Conservation (phyloP, 2,113 vertebrate genomes). For the Albula goreensis region DNA sequence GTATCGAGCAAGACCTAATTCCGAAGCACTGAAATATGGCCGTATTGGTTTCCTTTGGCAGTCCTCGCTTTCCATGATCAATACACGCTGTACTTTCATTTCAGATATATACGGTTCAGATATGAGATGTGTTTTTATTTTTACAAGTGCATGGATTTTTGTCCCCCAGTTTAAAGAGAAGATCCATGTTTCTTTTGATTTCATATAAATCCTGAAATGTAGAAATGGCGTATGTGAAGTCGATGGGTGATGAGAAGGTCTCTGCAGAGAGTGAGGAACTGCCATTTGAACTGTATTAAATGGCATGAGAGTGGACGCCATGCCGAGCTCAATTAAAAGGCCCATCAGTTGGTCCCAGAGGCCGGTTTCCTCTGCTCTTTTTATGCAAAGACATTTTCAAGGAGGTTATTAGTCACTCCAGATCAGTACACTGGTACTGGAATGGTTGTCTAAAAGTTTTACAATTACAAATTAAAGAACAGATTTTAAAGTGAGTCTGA, state of each 20-base stretch:
- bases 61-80: not conserved
- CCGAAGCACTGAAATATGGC: not conserved
- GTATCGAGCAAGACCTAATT: slow-evolving; percentile 6
- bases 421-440: not conserved
- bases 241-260: not conserved
- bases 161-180: not conserved
- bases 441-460: not conserved
- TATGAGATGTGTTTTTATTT: not conserved
- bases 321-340: slow-evolving; percentile 1
- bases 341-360: not conserved
- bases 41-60: not conserved
- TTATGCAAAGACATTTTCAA: not conserved
- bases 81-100: not conserved
- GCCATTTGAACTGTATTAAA: not conserved
- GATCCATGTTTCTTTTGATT: not conserved
- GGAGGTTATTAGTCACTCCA: slow-evolving; percentile 3
- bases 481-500: not conserved
- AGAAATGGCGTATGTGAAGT: not conserved
- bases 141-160: not conserved
- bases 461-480: not conserved
- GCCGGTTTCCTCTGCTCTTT: not conserved
- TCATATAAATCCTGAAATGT: not conserved
- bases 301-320: not conserved
- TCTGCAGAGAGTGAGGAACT: not conserved
- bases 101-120: not conserved